A percentile compares a stretch with the other conserved stretches of the same genome.
phyloP scores from a whole-genome alignment of 2,797 vertebrate genomes.

The Halcyon chelicuti region DNA sequence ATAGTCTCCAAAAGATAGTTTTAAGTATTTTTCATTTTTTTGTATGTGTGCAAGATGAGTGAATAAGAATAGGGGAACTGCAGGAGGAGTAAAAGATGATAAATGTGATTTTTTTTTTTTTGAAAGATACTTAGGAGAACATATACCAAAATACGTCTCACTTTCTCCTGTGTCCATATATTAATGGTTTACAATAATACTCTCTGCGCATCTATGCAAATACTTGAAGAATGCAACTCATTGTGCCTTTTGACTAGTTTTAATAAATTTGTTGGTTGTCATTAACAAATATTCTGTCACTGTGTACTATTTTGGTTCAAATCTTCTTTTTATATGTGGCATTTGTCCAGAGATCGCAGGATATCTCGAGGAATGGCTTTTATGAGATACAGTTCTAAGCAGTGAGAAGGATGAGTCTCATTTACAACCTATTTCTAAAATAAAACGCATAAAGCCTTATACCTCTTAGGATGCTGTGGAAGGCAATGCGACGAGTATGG shows the following conservation, averaged over 20 bases:
- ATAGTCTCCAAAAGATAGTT: background rate
- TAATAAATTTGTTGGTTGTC: slow-evolving; percentile 77
- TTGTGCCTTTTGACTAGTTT: slow-evolving; percentile 84
- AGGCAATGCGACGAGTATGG: no score
- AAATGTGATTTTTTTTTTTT: background rate
- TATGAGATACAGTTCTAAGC: background rate
- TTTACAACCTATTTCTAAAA: background rate
- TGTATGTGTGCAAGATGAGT: background rate
- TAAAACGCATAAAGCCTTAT: background rate
- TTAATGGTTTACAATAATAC: slow-evolving; percentile 79
- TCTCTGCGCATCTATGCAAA: slow-evolving; percentile 88
- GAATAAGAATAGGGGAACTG: slow-evolving; percentile 1
- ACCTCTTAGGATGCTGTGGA: background rate
- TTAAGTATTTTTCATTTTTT: background rate
- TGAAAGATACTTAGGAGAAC: slow-evolving; percentile 39
- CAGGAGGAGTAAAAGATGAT: background rate
- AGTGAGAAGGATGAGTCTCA: background rate
- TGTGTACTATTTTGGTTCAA: background rate
- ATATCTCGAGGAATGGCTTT: background rate
- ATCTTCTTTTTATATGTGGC: background rate
- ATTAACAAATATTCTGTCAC: background rate
- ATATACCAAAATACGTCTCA: slow-evolving; percentile 28
- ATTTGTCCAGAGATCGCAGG: background rate
- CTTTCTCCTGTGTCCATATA: slow-evolving; percentile 48
- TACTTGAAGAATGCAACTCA: slow-evolving; percentile 82